Evolutionary conservation across 2,113 vertebrate genomes (phyloP).

Genomic region (Tupaia tana): DNA sequence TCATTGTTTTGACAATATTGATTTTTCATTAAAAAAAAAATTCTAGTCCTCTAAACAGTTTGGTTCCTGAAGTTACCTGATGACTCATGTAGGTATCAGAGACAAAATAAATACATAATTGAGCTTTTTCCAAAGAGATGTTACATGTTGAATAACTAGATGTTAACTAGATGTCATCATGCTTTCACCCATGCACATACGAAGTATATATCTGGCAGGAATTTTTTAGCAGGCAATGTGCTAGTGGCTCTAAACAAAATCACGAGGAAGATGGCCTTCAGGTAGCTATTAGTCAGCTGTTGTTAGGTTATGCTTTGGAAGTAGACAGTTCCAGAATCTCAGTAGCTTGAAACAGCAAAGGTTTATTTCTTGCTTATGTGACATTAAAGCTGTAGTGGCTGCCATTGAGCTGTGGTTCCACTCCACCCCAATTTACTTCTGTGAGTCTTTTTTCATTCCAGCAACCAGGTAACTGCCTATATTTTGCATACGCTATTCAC

Average conservation of each 20-base stretch:
- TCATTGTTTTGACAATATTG: neutral
- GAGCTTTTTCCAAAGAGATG: neutral
- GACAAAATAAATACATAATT: neutral
- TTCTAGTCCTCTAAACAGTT: neutral
- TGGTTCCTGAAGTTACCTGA: neutral
- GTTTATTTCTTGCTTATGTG: neutral
- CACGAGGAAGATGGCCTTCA: neutral
- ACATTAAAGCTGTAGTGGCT: neutral
- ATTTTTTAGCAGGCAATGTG: neutral
- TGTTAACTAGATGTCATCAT: neutral
- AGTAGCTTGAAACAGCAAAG: neutral
- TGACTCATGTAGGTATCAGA: neutral
- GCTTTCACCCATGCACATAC: neutral
- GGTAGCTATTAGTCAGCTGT: neutral
- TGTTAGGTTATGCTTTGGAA: neutral
- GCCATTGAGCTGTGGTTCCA: neutral
- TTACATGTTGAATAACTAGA: neutral
- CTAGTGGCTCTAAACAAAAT: neutral
- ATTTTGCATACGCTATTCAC: neutral
- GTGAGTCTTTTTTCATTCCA: neutral
- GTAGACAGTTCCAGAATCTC: neutral
- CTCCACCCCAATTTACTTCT: neutral
- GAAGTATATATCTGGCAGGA: neutral
- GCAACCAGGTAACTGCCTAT: neutral
- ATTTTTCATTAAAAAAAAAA: slow-evolving; percentile 28